Conservation (phyloP, 1,140 invertebrate genomes). For the Macrocentrus cingulum region DNA sequence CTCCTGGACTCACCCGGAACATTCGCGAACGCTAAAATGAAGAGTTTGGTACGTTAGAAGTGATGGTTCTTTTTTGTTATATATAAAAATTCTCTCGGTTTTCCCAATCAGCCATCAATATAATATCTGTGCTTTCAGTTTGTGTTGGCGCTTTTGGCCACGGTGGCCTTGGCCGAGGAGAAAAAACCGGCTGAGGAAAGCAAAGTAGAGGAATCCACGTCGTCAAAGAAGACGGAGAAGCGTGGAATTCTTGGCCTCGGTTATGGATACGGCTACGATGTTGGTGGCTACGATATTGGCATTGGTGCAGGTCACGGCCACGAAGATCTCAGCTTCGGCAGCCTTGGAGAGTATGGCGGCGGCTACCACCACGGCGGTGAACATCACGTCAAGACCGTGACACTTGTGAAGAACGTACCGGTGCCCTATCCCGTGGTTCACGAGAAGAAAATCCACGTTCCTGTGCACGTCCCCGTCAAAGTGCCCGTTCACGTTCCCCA, state of each 20-base stretch:
- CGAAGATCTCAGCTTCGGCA: slow-evolving; percentile 39
- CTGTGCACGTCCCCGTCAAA: slow-evolving; percentile 68
- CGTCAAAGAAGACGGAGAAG: slow-evolving; percentile 68
- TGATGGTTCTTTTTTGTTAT: too few species aligned
- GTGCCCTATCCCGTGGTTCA: slow-evolving; percentile 67
- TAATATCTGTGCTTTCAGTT: slow-evolving; percentile 60
- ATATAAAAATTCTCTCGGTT: too few species aligned
- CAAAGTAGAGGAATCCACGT: slow-evolving; percentile 42
- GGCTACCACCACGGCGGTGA: slow-evolving; percentile 61
- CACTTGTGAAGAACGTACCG: slow-evolving; percentile 69
- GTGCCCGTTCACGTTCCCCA: slow-evolving; percentile 63
- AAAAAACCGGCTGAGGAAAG: slow-evolving; percentile 62
- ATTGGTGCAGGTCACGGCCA: slow-evolving; percentile 45
- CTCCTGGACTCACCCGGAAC: slow-evolving; percentile 66
- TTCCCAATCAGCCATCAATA: too few species aligned
- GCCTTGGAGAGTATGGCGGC: slow-evolving; percentile 35
- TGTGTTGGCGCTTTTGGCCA: slow-evolving; percentile 71
- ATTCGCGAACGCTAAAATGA: slow-evolving; percentile 56
- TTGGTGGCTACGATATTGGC: slow-evolving; percentile 61
- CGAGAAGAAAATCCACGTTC: slow-evolving; percentile 66
- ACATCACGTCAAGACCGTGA: slow-evolving; percentile 71
- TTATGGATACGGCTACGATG: slow-evolving; percentile 65
- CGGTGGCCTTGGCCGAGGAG: slow-evolving; percentile 65
- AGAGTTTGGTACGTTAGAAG: slow-evolving; percentile 57
- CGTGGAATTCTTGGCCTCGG: slow-evolving; percentile 63